Conservation (phyloP, 1,140 invertebrate genomes). For the Drosophila kurseongensis region DNA sequence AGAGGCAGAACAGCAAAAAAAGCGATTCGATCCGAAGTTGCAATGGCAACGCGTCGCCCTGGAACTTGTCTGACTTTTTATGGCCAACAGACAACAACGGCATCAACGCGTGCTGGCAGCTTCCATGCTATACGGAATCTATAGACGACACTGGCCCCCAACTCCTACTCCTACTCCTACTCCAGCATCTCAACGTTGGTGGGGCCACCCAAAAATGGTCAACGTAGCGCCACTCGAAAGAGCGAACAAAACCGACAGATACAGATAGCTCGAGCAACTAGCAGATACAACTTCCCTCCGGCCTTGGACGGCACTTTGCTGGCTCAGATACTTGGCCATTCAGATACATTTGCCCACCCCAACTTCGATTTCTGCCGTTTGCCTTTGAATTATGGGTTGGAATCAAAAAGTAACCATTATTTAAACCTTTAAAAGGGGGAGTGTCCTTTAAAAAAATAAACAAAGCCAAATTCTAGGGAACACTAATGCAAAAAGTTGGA, state of each 20-base stretch:
- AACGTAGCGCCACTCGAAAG: constrained; percentile 73
- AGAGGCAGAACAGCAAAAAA: constrained; percentile 6
- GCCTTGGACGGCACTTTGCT: constrained; percentile 12
- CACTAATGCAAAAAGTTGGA: constrained; percentile 14
- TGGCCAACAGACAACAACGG: constrained; percentile 54
- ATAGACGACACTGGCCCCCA: not conserved
- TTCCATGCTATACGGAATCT: constrained; percentile 4
- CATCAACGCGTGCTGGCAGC: constrained; percentile 59
- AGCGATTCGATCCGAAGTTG: constrained; percentile 9
- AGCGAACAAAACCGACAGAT: constrained; percentile 42
- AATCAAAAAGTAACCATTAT: constrained; percentile 80
- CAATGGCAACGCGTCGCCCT: constrained; percentile 71
- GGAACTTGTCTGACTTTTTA: constrained; percentile 78
- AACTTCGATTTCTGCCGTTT: constrained; percentile 24
- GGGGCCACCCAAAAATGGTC: constrained; percentile 79
- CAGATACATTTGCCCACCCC: constrained; percentile 23
- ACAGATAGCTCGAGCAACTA: constrained; percentile 35
- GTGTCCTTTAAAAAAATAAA: constrained; percentile 48
- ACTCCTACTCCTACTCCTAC: not conserved
- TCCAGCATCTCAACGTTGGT: constrained; percentile 1
- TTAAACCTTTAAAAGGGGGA: constrained; percentile 45
- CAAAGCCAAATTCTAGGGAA: constrained; percentile 16
- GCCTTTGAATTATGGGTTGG: constrained; percentile 74
- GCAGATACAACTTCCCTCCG: constrained; percentile 17
- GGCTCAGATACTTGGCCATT: constrained; percentile 13